Percentiles rank a stretch among this genome's conserved stretches.
These are phyloP conservation scores for Unio delphinus DNA, from an alignment of 2,888 invertebrate genomes.

Conservation along the genomic window DNA sequence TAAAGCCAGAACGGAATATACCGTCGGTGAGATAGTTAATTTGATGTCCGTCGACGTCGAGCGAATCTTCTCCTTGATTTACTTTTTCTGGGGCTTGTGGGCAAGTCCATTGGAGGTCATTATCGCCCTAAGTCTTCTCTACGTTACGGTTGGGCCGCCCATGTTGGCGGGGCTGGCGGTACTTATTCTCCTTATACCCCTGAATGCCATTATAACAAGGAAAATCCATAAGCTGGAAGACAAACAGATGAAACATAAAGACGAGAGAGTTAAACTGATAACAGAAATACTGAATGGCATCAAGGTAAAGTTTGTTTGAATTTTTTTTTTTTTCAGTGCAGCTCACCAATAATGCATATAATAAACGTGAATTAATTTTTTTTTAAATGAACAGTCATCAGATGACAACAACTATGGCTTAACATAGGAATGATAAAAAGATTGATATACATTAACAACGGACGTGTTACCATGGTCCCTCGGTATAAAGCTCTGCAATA, in stretches of 20 bases:
- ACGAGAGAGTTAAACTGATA: slow-evolving; percentile 61
- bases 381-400: no score
- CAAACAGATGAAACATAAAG: slow-evolving; percentile 59
- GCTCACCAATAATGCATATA: no score
- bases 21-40: slow-evolving; percentile 70
- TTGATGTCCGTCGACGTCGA: slow-evolving; percentile 71
- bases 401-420: no score
- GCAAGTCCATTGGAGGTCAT: slow-evolving; percentile 85
- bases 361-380: no score
- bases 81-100: slow-evolving; percentile 62
- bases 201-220: slow-evolving; percentile 65
- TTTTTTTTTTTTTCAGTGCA: no score
- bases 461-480: no score
- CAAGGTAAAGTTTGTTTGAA: slow-evolving; percentile 40
- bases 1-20: slow-evolving; percentile 61
- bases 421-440: no score
- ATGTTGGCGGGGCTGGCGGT: slow-evolving; percentile 79
- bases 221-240: slow-evolving; percentile 56
- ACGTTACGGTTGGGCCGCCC: slow-evolving; percentile 76
- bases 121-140: slow-evolving; percentile 80
- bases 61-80: slow-evolving; percentile 56
- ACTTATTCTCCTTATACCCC: slow-evolving; percentile 87
- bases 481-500: no score
- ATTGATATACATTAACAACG: no score
- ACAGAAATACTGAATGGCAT: slow-evolving; percentile 64